These are phyloP conservation scores for Loris lydekkerianus DNA, from an alignment of 2,797 vertebrate species.

Conservation along the genomic window DNA sequence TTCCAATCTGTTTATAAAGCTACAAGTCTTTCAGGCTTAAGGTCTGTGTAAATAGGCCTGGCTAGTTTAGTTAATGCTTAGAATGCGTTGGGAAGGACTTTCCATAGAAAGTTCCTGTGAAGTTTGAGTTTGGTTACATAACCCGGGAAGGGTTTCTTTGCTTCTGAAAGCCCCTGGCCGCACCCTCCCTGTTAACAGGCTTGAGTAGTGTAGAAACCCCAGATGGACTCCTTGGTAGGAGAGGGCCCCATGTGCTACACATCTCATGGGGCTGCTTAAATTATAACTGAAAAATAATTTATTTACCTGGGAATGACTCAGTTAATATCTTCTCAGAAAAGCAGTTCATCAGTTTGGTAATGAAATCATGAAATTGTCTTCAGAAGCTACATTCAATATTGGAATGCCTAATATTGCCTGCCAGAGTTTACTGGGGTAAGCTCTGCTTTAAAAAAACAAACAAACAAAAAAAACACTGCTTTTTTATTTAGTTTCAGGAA, in stretches of 20 bases:
- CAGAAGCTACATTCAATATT: background rate
- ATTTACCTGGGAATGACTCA: slow-evolving; percentile 38
- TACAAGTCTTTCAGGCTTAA: slow-evolving; percentile 43
- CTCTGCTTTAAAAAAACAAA: background rate
- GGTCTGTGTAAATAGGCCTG: slow-evolving; percentile 21
- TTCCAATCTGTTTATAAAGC: slow-evolving; percentile 36
- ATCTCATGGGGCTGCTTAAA: background rate
- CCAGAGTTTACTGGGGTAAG: slow-evolving; percentile 43
- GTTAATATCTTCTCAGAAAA: slow-evolving; percentile 38
- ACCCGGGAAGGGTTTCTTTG: background rate
- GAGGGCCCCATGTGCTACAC: background rate
- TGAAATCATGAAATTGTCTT: slow-evolving; percentile 53
- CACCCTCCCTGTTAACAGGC: background rate
- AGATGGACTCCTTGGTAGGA: background rate
- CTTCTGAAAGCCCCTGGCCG: background rate
- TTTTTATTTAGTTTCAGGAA: slow-evolving; percentile 62
- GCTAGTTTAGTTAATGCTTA: slow-evolving; percentile 32
- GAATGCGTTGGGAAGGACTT: background rate
- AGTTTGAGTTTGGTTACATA: background rate
- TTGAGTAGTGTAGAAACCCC: background rate
- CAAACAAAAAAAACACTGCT: background rate
- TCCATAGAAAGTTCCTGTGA: slow-evolving; percentile 38
- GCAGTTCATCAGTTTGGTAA: slow-evolving; percentile 19
- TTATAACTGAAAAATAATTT: background rate
- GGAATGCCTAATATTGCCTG: background rate